Base-by-base conservation (phyloP, 1,140 invertebrate genomes). In the Lysiphlebus fabarum region DNA sequence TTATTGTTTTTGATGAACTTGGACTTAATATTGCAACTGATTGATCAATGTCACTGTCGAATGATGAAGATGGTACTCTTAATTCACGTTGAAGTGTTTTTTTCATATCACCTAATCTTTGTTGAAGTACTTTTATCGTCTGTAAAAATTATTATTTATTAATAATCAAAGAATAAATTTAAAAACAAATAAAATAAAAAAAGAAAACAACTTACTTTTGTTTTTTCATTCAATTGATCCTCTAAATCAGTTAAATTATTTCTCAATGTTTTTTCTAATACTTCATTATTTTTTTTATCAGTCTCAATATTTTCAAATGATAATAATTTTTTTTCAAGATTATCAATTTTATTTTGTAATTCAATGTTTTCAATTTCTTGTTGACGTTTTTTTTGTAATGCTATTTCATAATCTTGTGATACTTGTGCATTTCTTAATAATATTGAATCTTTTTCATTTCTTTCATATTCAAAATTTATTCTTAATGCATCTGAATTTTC, bases 61-160 rank as follows among this genome's bases (percentile, higher is more conserved):
- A 55, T 33, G 75, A 72, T 37, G 78, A 69, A 0, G 72, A 71
- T 9, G 76, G 72, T 12, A 85, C 81, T 67, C 87, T 87, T 37
- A 96, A 74, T 74, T 96, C 93, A 60, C 88, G 83, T 71, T 95
- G 93, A 43, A 96, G 77, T 0, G 92, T 94, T 74, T 95, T 95
- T 71, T 94, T 93, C 82, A 96, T 87, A 72, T 96, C 93, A 5
- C 85, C 83, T 69, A 95, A 77, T 59, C 91, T 84, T 75, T 95
- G 90, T 69, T 95, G 90, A 61, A 95, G 84, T 42, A 90, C 87
- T 80, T 93, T 92, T 64, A 95, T 89, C 76, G 87, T 89, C 92
- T 95, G 73, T 48, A 84, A 70, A 77, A 62, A 55, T 67, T 61
- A 72, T 33, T 49, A 37, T 38, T 26, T n/a, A 53, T 40, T 17